A percentile compares a stretch with the other conserved stretches of the same genome.
Evolutionary conservation across 2,888 invertebrate genomes (phyloP).

Genomic region (Linyphia triangularis): DNA sequence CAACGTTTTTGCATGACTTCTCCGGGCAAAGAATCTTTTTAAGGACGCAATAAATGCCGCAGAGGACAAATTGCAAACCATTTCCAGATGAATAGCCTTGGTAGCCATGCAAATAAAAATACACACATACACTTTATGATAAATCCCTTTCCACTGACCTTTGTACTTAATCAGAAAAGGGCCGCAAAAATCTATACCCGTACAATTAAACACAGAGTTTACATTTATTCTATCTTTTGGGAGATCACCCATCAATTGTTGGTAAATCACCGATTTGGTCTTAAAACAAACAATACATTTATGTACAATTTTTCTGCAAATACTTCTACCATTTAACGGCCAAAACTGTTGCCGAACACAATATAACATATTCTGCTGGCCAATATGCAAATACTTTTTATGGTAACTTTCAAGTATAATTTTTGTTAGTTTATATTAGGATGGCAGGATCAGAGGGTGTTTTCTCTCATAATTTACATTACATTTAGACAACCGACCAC

Average conservation of each 20-base stretch:
- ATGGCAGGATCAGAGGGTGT: conserved; percentile 75
- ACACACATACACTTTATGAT: conserved; percentile 53
- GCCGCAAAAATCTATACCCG: conserved; percentile 44
- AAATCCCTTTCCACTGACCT: background rate
- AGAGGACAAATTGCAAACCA: conserved; percentile 70
- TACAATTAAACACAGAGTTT: conserved; percentile 1
- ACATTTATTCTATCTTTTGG: conserved; percentile 8
- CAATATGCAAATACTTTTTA: conserved; percentile 68
- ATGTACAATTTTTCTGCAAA: conserved; percentile 1
- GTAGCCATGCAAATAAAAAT: conserved; percentile 70
- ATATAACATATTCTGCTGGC: background rate
- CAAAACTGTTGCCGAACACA: conserved; percentile 22
- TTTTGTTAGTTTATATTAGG: conserved; percentile 52
- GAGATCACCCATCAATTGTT: too few species aligned
- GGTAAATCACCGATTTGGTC: conserved; percentile 1
- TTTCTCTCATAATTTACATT: conserved; percentile 54
- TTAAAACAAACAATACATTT: conserved; percentile 32
- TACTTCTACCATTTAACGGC: conserved; percentile 7
- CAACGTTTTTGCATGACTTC: background rate
- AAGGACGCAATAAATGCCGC: conserved; percentile 74
- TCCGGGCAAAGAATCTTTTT: conserved; percentile 54
- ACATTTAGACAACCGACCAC: conserved; percentile 71
- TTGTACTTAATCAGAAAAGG: conserved; percentile 38
- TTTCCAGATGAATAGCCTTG: conserved; percentile 69
- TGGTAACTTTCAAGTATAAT: conserved; percentile 66